These are phyloP conservation scores for Incurvaria masculella DNA, from an alignment of 2,888 invertebrate species.

Conservation along the genomic window DNA sequence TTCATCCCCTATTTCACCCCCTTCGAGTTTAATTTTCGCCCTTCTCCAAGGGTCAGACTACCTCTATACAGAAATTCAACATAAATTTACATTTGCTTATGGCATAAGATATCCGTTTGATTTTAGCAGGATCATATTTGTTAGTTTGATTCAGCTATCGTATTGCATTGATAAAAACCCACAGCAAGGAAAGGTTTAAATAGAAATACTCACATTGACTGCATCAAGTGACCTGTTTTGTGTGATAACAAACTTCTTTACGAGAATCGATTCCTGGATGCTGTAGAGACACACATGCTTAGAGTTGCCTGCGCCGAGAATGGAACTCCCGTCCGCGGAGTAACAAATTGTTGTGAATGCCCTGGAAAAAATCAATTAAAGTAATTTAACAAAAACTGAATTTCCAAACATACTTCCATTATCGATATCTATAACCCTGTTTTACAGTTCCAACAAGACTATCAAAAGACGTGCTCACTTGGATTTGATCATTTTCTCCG, in stretches of 20 bases:
- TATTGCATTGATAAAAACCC: not conserved
- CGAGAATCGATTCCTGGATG: constrained; percentile 72
- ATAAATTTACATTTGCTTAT: too few relatives aligned
- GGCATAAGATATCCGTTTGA: too few relatives aligned
- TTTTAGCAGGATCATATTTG: not conserved
- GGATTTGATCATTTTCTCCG: constrained; percentile 77
- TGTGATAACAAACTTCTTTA: constrained; percentile 93
- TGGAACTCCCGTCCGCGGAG: constrained; percentile 86
- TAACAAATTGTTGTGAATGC: constrained; percentile 91
- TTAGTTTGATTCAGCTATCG: too few relatives aligned
- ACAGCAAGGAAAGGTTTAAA: not conserved
- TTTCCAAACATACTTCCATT: too few relatives aligned
- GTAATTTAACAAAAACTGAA: too few relatives aligned
- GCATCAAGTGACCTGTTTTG: constrained; percentile 94
- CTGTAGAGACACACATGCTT: constrained; percentile 95
- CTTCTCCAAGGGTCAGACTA: too few relatives aligned
- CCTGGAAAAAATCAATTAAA: constrained; percentile 52
- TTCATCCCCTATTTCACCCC: too few relatives aligned
- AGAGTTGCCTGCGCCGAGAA: constrained; percentile 92
- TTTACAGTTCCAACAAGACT: not conserved
- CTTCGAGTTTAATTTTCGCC: too few relatives aligned
- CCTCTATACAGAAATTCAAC: too few relatives aligned
- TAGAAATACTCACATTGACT: constrained; percentile 70
- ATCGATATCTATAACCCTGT: too few relatives aligned
- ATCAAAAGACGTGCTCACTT: constrained; percentile 60